These are phyloP conservation scores for Decapterus maruadsi DNA, from an alignment of 2,797 vertebrate species.

Conservation along the genomic window DNA sequence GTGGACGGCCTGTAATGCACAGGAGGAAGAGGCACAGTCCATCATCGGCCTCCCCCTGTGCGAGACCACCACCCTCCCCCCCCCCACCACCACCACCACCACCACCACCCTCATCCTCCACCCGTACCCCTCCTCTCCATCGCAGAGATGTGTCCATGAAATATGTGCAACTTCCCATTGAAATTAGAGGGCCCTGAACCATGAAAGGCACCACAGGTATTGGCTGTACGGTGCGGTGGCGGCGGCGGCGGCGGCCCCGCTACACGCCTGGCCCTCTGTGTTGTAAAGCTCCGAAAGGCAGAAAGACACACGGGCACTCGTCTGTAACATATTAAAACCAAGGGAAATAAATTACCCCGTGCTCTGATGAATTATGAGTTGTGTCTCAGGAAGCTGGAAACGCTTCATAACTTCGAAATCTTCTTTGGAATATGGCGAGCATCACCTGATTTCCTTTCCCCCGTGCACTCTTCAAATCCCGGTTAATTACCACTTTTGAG, in stretches of 20 bases:
- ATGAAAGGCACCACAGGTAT: slow-evolving; percentile 99
- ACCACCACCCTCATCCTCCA: slow-evolving; percentile 7
- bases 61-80: slow-evolving; percentile 60
- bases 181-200: slow-evolving; percentile 99
- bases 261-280: slow-evolving; percentile 86
- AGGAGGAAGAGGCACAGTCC: slow-evolving; percentile 91
- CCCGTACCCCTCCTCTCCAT: slow-evolving; percentile 17
- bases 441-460: slow-evolving; percentile 61
- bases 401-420: slow-evolving; percentile 79
- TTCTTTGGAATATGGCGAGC: slow-evolving; percentile 80
- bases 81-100: not conserved
- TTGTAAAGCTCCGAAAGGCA: slow-evolving; percentile 89
- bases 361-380: slow-evolving; percentile 94
- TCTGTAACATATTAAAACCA: slow-evolving; percentile 99
- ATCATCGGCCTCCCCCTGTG: slow-evolving; percentile 94
- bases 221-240: slow-evolving; percentile 77
- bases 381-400: slow-evolving; percentile 86
- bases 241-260: slow-evolving; percentile 57
- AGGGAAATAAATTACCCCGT: slow-evolving; percentile 96
- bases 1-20: slow-evolving; percentile 81
- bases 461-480: slow-evolving; percentile 14
- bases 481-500: slow-evolving; percentile 39
- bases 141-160: slow-evolving; percentile 94
- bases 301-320: slow-evolving; percentile 93
- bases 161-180: slow-evolving; percentile 98